phyloP scores from a whole-genome alignment of 2,888 invertebrate genomes.

The Griposia aprilina region DNA sequence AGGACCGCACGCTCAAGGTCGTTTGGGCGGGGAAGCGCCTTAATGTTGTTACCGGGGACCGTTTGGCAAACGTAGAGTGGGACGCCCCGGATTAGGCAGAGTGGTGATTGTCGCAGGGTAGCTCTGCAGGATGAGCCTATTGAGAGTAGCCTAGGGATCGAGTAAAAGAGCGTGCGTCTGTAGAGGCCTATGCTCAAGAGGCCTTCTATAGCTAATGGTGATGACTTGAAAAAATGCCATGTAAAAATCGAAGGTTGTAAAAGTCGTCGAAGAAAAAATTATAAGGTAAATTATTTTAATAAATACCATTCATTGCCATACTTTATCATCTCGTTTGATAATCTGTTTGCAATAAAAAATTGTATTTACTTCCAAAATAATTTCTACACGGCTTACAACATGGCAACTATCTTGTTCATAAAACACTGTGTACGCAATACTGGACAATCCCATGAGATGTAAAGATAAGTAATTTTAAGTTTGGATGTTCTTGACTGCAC shows the following conservation, averaged over 20 bases:
- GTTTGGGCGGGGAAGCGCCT: no score
- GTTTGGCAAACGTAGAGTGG: not conserved
- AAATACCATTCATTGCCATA: constrained; percentile 22
- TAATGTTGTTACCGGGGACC: not conserved
- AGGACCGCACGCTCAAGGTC: no score
- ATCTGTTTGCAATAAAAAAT: constrained; percentile 21
- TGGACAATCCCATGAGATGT: constrained; percentile 1
- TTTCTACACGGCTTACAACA: constrained; percentile 4
- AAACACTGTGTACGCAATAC: not conserved
- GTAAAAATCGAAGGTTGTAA: not conserved
- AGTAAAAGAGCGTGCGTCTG: not conserved
- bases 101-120: not conserved
- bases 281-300: constrained; percentile 1
- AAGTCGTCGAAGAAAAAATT: not conserved
- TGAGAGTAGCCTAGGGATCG: not conserved
- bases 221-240: not conserved
- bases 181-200: not conserved
- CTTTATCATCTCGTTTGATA: not conserved
- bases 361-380: constrained; percentile 12
- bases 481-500: not conserved
- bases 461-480: constrained; percentile 25
- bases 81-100: not conserved
- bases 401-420: not conserved
- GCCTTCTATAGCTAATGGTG: not conserved
- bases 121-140: not conserved